Evolutionary conservation across 1,140 invertebrate genomes (phyloP).

Genomic region (Lanistes nyassanus): DNA sequence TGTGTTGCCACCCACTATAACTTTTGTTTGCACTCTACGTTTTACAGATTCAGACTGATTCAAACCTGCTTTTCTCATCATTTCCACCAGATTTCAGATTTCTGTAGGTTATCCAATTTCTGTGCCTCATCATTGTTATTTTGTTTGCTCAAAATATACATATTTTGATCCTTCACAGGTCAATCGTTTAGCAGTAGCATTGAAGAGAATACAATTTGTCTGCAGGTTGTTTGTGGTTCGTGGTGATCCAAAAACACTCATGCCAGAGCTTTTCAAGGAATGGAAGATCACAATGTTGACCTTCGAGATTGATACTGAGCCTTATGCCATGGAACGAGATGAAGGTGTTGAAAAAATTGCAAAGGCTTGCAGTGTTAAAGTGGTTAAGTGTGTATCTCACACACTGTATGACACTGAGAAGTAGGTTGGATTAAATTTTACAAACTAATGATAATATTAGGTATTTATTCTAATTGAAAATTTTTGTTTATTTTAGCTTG

Average conservation of each 20-base stretch:
- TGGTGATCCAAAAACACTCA: slow-evolving; percentile 48
- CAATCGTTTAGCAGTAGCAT: no score
- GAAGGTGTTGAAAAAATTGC: slow-evolving; percentile 83
- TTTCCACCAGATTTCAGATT: no score
- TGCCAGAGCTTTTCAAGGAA: slow-evolving; percentile 69
- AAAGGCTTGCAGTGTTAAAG: slow-evolving; percentile 80
- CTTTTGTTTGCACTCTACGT: no score
- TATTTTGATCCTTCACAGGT: no score
- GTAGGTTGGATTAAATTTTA: slow-evolving; percentile 28
- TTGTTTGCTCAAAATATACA: no score
- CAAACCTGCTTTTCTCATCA: no score
- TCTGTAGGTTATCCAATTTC: no score
- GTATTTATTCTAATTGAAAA: not conserved
- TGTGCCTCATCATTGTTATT: no score
- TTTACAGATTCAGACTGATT: no score
- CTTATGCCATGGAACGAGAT: slow-evolving; percentile 84
- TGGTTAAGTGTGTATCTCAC: slow-evolving; percentile 80
- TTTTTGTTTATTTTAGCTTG: no score
- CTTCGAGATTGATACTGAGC: slow-evolving; percentile 91
- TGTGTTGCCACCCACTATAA: no score
- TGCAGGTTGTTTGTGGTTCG: slow-evolving; percentile 51
- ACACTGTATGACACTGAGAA: slow-evolving; percentile 77
- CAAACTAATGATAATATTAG: not conserved
- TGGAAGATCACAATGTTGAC: slow-evolving; percentile 86
- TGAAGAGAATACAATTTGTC: not conserved